Conservation (phyloP, 2,888 invertebrate species). For the Drosophila atripex region DNA sequence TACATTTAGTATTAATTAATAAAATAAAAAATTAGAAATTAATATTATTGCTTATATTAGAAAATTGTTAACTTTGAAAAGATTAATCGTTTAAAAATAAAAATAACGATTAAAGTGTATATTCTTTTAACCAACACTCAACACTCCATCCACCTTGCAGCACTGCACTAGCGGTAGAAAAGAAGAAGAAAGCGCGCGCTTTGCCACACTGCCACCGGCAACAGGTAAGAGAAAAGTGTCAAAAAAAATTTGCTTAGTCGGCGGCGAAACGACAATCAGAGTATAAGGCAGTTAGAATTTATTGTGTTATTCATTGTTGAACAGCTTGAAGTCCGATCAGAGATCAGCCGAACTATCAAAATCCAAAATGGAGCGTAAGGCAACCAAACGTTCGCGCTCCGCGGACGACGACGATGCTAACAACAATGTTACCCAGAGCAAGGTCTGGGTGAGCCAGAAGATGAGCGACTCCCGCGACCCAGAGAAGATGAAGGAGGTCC, state of each 20-base stretch:
- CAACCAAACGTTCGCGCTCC: slow-evolving; percentile 57
- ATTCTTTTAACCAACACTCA: background rate
- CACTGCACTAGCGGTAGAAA: slow-evolving; percentile 1
- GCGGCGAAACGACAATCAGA: too few relatives aligned
- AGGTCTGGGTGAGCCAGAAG: slow-evolving; percentile 71
- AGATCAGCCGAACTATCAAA: background rate
- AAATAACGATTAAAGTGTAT: too few relatives aligned
- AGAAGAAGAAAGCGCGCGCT: background rate
- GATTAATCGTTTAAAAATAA: too few relatives aligned
- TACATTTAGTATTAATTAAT: too few relatives aligned
- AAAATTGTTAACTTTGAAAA: too few relatives aligned
- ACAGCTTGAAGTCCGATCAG: background rate
- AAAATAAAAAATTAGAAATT: too few relatives aligned
- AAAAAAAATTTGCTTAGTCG: background rate
- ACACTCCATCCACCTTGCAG: background rate
- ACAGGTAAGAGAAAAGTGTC: slow-evolving; percentile 7
- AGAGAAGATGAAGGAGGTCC: slow-evolving; percentile 72
- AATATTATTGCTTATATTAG: too few relatives aligned
- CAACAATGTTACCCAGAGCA: slow-evolving; percentile 62
- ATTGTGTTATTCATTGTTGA: too few relatives aligned
- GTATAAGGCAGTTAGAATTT: too few relatives aligned
- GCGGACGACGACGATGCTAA: slow-evolving; percentile 58
- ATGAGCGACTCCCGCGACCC: slow-evolving; percentile 58
- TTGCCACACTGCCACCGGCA: slow-evolving; percentile 10
- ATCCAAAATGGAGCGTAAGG: slow-evolving; percentile 6